Evolutionary conservation across 2,888 invertebrate genomes (phyloP).

Genomic region (Tenthredo mesomela): DNA sequence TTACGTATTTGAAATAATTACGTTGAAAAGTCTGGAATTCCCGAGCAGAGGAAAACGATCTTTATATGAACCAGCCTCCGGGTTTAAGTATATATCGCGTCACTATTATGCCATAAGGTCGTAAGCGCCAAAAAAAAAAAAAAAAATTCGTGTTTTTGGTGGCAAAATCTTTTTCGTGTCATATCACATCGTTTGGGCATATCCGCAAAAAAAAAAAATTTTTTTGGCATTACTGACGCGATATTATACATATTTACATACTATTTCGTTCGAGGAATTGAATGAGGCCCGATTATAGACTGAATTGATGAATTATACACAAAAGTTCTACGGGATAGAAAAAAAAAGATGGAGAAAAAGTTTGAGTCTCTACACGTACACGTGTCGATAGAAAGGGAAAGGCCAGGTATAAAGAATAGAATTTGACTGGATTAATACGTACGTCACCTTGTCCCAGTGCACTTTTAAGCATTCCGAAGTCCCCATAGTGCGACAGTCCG

Average conservation of each 20-base stretch:
- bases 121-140: too few relatives aligned
- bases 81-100: neutral
- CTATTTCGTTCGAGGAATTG: neutral
- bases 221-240: too few relatives aligned
- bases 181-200: too few relatives aligned
- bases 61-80: neutral
- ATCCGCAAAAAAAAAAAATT: too few relatives aligned
- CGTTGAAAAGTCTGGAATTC: neutral
- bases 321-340: neutral
- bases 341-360: neutral
- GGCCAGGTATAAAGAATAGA: slow-evolving; percentile 8
- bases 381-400: neutral
- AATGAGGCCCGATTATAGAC: neutral
- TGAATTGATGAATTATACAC: neutral
- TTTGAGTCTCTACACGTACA: neutral
- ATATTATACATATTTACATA: too few relatives aligned
- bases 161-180: too few relatives aligned
- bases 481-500: slow-evolving; percentile 60
- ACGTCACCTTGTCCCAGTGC: slow-evolving; percentile 64
- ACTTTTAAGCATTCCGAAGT: slow-evolving; percentile 67
- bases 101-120: too few relatives aligned
- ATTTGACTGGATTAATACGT: slow-evolving; percentile 38
- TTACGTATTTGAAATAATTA: neutral
- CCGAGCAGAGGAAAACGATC: neutral
- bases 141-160: too few relatives aligned